Conservation (phyloP, 2,888 invertebrate genomes). For the Drosophila cognata region DNA sequence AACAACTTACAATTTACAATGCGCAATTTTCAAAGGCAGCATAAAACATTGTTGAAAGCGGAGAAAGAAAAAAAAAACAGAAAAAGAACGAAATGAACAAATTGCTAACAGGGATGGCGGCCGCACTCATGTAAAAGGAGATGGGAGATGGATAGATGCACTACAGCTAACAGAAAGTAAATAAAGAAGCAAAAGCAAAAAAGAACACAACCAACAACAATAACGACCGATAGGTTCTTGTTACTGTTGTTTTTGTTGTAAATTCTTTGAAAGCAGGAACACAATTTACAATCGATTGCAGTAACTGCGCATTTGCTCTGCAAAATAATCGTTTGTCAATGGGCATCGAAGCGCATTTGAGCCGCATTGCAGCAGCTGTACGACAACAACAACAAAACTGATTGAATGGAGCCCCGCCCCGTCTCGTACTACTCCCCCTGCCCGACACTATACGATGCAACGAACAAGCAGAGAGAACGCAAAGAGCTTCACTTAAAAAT, state of each 20-base stretch:
- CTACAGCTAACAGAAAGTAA: conserved; percentile 22
- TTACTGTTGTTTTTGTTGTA: conserved; percentile 18
- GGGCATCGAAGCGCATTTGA: conserved; percentile 34
- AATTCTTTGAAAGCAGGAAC: conserved; percentile 20
- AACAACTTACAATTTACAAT: conserved; percentile 34
- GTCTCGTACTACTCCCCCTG: neutral
- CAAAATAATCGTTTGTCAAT: conserved; percentile 49
- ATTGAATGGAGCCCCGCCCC: conserved; percentile 9
- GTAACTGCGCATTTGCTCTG: conserved; percentile 18
- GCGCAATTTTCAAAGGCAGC: conserved; percentile 38
- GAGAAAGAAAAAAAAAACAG: neutral
- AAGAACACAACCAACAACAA: conserved; percentile 46
- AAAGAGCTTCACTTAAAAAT: conserved; percentile 21
- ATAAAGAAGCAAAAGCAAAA: conserved; percentile 43
- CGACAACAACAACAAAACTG: conserved; percentile 2
- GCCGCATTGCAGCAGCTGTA: conserved; percentile 14
- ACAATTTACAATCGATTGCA: conserved; percentile 45
- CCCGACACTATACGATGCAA: neutral
- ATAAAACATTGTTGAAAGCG: conserved; percentile 36
- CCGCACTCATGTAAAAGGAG: conserved; percentile 29
- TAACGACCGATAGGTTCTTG: conserved; percentile 30
- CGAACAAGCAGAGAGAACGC: neutral
- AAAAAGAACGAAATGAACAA: conserved; percentile 38
- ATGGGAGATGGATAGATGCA: conserved; percentile 24
- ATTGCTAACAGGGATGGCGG: conserved; percentile 31